Conservation (phyloP, 2,888 invertebrate species). For the Euzetes globulus region DNA sequence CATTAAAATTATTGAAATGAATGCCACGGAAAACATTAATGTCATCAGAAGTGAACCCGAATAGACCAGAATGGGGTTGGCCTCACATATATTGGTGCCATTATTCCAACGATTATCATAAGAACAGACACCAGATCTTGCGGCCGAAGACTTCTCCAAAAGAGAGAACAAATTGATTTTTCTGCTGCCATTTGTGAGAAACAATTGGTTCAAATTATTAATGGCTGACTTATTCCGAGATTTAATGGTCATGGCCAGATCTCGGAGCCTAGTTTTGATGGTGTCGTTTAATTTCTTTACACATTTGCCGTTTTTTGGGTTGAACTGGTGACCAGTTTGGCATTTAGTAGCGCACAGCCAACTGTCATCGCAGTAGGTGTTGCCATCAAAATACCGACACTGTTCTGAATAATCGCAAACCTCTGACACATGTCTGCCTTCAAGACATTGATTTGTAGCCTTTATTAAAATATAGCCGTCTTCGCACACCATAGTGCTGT, state of each 20-base stretch:
- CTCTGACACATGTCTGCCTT: background rate
- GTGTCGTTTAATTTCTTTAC: background rate
- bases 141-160: background rate
- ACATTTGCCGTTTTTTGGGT: background rate
- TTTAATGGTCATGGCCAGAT: background rate
- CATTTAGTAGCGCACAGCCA: background rate
- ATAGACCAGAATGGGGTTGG: background rate
- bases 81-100: background rate
- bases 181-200: background rate
- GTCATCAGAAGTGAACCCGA: constrained; percentile 5
- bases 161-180: constrained; percentile 2
- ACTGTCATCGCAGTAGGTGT: background rate
- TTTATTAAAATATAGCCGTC: background rate
- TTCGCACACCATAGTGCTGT: background rate
- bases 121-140: background rate
- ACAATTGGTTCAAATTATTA: background rate
- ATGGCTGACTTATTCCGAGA: background rate
- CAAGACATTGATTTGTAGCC: background rate
- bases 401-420: background rate
- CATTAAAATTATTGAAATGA: background rate
- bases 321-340: background rate
- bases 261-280: background rate
- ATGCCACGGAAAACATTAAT: background rate
- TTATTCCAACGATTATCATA: background rate
- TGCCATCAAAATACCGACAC: background rate